Evolutionary conservation across 2,797 vertebrate genomes (phyloP), one percentile per base, ranked within the genome.

Genomic region (Phoebastria nigripes): DNA sequence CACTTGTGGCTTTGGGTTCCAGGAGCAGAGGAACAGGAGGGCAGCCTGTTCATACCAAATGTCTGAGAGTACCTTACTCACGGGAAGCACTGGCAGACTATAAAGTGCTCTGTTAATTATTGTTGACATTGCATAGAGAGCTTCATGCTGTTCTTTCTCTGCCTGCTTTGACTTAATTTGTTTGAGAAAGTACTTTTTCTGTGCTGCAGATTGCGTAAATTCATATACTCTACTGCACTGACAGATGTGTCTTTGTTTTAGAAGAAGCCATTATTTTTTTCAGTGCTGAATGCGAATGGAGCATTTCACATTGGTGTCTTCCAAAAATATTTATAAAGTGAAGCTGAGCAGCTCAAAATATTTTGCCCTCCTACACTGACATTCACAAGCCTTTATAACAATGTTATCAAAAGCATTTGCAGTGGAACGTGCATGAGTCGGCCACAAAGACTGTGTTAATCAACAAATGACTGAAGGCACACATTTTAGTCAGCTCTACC

Each of bases 231-330:
- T 91, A 61, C 73, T 81, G 47, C 91, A 93, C 70, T 95, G 94
- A 97, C 91, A 96, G 95, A 96, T 95, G 95, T 96, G 93, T 85
- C 95, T 97, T 96, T 97, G 95, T 96, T 95, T 95, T 90, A 95
- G 91, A 95, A 90, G 73, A 69, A 95, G 55, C 39, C 62, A 62
- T 92, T 94, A 80, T 88, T 94, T 93, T 94, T 95, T 91, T 62
- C 80, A 54, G n/a, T 63, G 59, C 78, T 61, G 83, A 93, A 71
- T 92, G 71, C 87, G 82, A 95, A 94, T 93, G 93, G 78, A 94
- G 44, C 59, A 92, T 96, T 97, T 97, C 86, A 95, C 41, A 92
- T 63, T 80, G 71, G 74, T 95, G 63, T 52, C 90, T 96, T 96
- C 95, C 93, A 95, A 95, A 95, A 95, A 95, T 93, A 95, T 95